Conservation (phyloP, 2,888 invertebrate genomes). For the Cryptops parisi region DNA sequence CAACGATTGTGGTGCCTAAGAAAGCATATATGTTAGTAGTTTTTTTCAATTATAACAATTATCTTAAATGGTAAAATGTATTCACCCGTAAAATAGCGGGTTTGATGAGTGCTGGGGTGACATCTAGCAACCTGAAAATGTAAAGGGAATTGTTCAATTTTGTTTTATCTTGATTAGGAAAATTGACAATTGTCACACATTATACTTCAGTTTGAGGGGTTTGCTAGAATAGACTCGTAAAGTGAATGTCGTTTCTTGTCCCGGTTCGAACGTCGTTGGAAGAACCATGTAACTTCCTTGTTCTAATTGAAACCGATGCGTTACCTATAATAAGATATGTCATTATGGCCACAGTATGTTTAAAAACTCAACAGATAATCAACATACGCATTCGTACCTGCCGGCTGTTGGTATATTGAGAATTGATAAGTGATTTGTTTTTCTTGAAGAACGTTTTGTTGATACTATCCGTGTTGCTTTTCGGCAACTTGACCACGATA, state of each 20-base stretch:
- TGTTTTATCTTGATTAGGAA: neutral
- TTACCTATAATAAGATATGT: constrained; percentile 32
- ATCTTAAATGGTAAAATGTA: neutral
- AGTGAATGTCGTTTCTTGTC: constrained; percentile 77
- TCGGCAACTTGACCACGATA: constrained; percentile 29
- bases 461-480: constrained; percentile 56
- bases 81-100: constrained; percentile 52
- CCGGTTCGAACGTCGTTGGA: constrained; percentile 81
- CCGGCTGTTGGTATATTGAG: constrained; percentile 79
- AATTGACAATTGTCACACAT: constrained; percentile 1
- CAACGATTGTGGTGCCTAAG: constrained; percentile 42
- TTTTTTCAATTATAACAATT: neutral
- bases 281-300: constrained; percentile 68
- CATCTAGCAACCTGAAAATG: constrained; percentile 40
- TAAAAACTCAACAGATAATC: no score
- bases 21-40: neutral
- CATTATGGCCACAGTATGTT: no score
- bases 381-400: no score
- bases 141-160: no score
- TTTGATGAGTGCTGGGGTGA: constrained; percentile 50
- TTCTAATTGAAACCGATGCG: constrained; percentile 59
- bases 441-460: constrained; percentile 67
- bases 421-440: constrained; percentile 71
- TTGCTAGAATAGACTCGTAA: constrained; percentile 65
- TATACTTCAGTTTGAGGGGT: constrained; percentile 52